These are phyloP conservation scores for Maniola hyperantus DNA, from an alignment of 2,888 invertebrate species.

Conservation along the genomic window DNA sequence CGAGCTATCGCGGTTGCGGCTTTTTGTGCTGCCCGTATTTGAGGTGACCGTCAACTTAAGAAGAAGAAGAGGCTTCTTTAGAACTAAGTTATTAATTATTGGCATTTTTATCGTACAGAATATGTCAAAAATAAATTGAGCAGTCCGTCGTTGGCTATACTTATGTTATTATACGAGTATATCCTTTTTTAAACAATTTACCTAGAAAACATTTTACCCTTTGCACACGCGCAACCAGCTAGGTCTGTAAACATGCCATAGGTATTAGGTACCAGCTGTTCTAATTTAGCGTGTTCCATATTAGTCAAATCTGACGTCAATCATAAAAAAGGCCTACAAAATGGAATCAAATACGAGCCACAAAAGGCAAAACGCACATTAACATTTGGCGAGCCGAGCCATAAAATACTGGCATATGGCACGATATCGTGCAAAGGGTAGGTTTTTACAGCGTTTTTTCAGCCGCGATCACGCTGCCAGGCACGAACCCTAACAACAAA, in stretches of 20 bases:
- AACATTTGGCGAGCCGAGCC: constrained; percentile 19
- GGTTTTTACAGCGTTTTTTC: constrained; percentile 66
- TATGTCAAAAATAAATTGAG: too few species aligned
- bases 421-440: constrained; percentile 53
- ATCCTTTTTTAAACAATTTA: too few species aligned
- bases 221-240: not conserved
- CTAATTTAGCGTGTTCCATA: constrained; percentile 9
- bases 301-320: constrained; percentile 5
- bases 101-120: too few species aligned
- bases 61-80: too few species aligned
- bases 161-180: too few species aligned
- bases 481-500: constrained; percentile 46
- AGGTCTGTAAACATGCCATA: not conserved
- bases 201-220: not conserved
- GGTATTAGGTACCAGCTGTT: constrained; percentile 4
- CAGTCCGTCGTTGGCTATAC: too few species aligned
- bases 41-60: too few species aligned
- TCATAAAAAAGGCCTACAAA: not conserved
- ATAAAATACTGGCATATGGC: constrained; percentile 25
- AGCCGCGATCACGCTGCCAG: constrained; percentile 57
- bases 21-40: too few species aligned
- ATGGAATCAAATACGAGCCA: not conserved
- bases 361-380: constrained; percentile 16
- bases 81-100: too few species aligned
- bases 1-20: too few species aligned